Conservation (phyloP, 2,888 invertebrate species). For the Netelia melanura region DNA sequence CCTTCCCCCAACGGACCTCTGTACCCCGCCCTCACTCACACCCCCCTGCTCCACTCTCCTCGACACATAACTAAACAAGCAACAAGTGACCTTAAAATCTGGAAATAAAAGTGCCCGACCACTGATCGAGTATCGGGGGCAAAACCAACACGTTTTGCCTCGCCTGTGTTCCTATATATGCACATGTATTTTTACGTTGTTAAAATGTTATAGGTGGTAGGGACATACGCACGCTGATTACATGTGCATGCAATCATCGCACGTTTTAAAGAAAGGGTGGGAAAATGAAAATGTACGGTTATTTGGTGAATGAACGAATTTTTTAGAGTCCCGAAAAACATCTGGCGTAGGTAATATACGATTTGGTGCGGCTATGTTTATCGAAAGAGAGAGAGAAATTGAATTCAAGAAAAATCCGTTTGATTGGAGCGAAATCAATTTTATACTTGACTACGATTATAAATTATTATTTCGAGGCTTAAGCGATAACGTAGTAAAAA, state of each 20-base stretch:
- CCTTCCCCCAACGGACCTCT: neutral
- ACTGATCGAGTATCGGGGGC: slow-evolving; percentile 80
- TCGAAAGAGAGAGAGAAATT: no score
- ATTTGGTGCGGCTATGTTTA: no score
- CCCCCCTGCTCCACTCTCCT: slow-evolving; percentile 61
- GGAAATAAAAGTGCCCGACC: slow-evolving; percentile 82
- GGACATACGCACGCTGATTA: neutral
- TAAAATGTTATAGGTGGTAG: neutral
- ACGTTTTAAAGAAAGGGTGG: no score
- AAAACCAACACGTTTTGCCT: slow-evolving; percentile 67
- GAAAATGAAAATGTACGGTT: no score
- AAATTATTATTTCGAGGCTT: no score
- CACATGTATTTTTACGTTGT: slow-evolving; percentile 17
- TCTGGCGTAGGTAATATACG: no score
- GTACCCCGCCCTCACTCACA: slow-evolving; percentile 54
- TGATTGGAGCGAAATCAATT: no score
- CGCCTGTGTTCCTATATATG: slow-evolving; percentile 21
- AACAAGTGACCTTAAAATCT: slow-evolving; percentile 84
- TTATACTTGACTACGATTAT: no score
- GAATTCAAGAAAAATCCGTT: no score
- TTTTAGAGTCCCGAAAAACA: no score
- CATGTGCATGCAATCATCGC: neutral
- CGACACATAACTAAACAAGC: slow-evolving; percentile 84
- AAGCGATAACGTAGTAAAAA: no score
- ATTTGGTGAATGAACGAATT: no score